Conservation (phyloP, 1,140 invertebrate species). For the Neotoxoptera formosana region DNA sequence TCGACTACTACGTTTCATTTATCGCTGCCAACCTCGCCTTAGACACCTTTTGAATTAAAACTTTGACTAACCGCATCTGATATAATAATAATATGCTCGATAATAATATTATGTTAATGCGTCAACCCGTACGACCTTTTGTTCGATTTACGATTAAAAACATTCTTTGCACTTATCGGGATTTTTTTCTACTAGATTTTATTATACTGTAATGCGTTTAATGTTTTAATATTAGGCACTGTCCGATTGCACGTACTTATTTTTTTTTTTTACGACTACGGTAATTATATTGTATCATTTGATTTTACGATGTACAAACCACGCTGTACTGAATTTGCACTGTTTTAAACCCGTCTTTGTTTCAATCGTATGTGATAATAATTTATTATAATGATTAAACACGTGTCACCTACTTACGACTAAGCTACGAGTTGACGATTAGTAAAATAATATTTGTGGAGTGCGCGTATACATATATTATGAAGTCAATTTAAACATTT, state of each 20-base stretch:
- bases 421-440: neutral
- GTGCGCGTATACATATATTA: neutral
- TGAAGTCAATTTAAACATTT: neutral
- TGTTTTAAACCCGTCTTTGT: neutral
- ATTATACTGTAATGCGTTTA: neutral
- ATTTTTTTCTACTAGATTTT: neutral
- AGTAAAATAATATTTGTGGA: neutral
- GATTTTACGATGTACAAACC: neutral
- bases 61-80: neutral
- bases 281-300: neutral
- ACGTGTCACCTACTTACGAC: neutral
- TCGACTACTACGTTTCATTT: neutral
- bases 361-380: neutral
- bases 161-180: neutral
- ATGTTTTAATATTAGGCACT: neutral
- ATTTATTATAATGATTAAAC: neutral
- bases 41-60: neutral
- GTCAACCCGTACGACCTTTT: neutral
- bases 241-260: neutral
- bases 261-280: neutral
- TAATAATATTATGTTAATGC: neutral
- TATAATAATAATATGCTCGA: neutral
- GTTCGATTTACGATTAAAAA: neutral
- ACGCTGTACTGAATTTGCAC: neutral
- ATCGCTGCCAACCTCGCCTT: neutral